phyloP scores from a whole-genome alignment of 1,140 invertebrate genomes.

The Oedothorax gibbosus region DNA sequence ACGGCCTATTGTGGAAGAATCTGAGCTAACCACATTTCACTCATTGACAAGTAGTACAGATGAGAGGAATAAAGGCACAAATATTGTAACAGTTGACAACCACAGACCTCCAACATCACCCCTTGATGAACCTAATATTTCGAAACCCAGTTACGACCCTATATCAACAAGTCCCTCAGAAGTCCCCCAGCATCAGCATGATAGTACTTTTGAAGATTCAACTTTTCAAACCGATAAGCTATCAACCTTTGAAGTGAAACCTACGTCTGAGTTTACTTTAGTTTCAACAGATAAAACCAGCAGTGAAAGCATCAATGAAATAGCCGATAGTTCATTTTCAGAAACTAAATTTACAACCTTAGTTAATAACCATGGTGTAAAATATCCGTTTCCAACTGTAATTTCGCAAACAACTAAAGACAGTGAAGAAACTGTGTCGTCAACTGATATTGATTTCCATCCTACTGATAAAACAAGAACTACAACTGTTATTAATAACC shows the following conservation, averaged over 20 bases:
- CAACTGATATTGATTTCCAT: neutral
- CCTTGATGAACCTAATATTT: neutral
- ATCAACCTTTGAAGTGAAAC: neutral
- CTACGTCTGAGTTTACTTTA: too few relatives aligned
- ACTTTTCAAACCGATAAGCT: neutral
- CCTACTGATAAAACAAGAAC: neutral
- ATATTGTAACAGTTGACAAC: constrained; percentile 44
- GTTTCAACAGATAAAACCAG: too few relatives aligned
- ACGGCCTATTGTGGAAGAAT: neutral
- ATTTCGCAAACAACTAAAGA: constrained; percentile 12
- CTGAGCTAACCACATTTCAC: neutral
- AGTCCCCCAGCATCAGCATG: too few relatives aligned
- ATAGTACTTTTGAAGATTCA: neutral
- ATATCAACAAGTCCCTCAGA: too few relatives aligned
- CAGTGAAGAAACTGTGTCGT: too few relatives aligned
- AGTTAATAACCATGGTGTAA: neutral
- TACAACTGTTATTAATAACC: neutral
- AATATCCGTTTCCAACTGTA: constrained; percentile 46
- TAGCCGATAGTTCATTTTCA: neutral
- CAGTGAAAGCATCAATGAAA: neutral
- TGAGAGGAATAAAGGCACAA: neutral
- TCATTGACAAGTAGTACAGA: neutral
- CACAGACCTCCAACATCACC: constrained; percentile 20
- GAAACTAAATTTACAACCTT: neutral
- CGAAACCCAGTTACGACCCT: too few relatives aligned